Percentiles rank a stretch among this genome's conserved stretches.
phyloP scores from a whole-genome alignment of 2,797 vertebrate genomes.

The Micropoecilia bifurca region DNA sequence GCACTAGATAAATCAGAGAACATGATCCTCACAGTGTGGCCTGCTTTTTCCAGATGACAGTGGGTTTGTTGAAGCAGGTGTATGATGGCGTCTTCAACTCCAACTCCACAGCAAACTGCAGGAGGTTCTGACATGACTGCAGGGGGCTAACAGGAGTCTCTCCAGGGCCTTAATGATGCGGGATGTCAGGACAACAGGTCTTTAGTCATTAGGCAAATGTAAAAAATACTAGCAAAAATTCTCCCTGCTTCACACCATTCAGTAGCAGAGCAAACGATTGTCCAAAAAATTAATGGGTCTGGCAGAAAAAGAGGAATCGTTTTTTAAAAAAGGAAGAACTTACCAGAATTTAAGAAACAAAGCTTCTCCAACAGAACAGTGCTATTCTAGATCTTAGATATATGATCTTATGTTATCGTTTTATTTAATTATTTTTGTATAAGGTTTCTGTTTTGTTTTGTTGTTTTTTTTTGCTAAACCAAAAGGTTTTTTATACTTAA shows the following conservation, averaged over 20 bases:
- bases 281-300: background rate
- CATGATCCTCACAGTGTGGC: background rate
- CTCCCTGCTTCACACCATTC: background rate
- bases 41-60: background rate
- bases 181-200: background rate
- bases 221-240: background rate
- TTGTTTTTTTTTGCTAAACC: background rate
- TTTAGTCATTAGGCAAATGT: background rate
- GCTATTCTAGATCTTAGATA: background rate
- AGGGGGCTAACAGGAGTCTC: background rate
- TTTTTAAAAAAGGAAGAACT: background rate
- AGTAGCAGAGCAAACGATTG: background rate
- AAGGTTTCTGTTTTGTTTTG: background rate
- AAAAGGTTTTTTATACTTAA: background rate
- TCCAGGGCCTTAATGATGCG: background rate
- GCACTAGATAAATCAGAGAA: background rate
- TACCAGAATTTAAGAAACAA: background rate
- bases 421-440: background rate
- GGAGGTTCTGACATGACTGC: background rate
- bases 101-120: background rate
- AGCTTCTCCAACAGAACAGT: background rate
- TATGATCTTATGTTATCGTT: background rate
- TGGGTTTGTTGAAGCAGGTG: background rate
- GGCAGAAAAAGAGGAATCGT: background rate
- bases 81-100: background rate